Conservation (phyloP, 2,113 vertebrate genomes). For the Galeopterus variegatus region DNA sequence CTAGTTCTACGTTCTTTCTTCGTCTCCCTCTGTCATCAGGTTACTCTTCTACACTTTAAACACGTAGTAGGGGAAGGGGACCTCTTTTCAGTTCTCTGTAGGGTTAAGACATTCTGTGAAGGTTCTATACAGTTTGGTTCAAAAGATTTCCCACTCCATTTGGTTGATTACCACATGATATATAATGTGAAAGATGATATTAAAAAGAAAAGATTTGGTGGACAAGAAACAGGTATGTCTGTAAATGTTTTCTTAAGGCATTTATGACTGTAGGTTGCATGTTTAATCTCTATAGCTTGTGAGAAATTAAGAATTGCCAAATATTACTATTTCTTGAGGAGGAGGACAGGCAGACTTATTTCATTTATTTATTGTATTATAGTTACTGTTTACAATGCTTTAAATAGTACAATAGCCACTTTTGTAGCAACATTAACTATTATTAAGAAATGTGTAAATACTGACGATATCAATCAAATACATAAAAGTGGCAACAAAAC, state of each 20-base stretch:
- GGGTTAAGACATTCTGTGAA: not conserved
- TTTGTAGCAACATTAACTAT: not conserved
- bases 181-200: not conserved
- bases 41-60: not conserved
- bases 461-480: not conserved
- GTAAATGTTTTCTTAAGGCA: not conserved
- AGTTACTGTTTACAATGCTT: not conserved
- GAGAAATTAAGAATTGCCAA: not conserved
- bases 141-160: not conserved
- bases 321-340: not conserved
- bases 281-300: not conserved
- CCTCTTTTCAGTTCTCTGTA: not conserved
- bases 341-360: not conserved
- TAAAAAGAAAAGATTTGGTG: slow-evolving; percentile 25
- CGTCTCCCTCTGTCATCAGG: not conserved
- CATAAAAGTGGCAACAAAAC: not conserved
- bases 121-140: not conserved
- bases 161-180: not conserved
- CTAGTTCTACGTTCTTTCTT: not conserved
- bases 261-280: not conserved
- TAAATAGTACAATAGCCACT: not conserved
- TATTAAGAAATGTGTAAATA: slow-evolving; percentile 27
- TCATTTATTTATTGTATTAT: not conserved
- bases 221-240: not conserved
- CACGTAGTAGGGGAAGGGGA: fast-evolving